These are phyloP conservation scores for Myiothlypis chrysogaster DNA, from an alignment of 2,797 vertebrate genomes.

Conservation along the genomic window DNA sequence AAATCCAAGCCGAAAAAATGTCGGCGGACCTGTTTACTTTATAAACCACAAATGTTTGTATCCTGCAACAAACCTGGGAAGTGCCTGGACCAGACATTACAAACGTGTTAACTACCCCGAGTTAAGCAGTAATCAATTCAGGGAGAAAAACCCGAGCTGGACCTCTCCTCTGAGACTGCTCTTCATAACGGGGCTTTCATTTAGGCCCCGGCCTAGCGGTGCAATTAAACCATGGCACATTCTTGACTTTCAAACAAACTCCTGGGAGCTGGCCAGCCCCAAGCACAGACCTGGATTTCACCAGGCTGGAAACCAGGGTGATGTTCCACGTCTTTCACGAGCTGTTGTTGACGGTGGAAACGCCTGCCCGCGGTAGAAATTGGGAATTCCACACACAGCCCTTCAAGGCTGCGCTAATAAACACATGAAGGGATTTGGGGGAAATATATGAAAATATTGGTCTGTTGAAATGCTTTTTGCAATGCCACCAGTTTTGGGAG, in stretches of 20 bases:
- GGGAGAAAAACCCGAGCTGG: not conserved
- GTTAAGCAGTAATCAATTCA: slow-evolving; percentile 17
- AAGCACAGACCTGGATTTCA: slow-evolving; percentile 37
- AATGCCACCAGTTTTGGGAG: not conserved
- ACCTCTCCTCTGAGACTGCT: slow-evolving; percentile 30
- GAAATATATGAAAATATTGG: not conserved
- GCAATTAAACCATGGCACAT: slow-evolving; percentile 46
- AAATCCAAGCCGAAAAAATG: not conserved
- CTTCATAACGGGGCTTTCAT: slow-evolving; percentile 55
- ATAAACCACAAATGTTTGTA: slow-evolving; percentile 37
- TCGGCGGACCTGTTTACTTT: slow-evolving; percentile 8
- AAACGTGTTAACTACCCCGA: slow-evolving; percentile 27
- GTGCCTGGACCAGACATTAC: slow-evolving; percentile 47
- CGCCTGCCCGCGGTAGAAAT: not conserved
- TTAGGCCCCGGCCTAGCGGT: slow-evolving; percentile 6
- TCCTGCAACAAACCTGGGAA: slow-evolving; percentile 58
- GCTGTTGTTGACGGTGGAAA: not conserved
- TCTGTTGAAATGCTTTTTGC: not conserved
- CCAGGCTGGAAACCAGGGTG: not conserved
- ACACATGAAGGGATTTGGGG: slow-evolving; percentile 25
- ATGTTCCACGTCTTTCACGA: slow-evolving; percentile 50
- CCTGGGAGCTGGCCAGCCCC: slow-evolving; percentile 31
- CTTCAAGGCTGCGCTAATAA: slow-evolving; percentile 17
- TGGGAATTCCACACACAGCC: not conserved
- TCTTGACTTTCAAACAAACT: slow-evolving; percentile 57